A percentile compares a stretch with the other conserved stretches of the same genome.
Evolutionary conservation across 2,113 vertebrate genomes (phyloP).

Genomic region (Phrynocephalus versicolor): DNA sequence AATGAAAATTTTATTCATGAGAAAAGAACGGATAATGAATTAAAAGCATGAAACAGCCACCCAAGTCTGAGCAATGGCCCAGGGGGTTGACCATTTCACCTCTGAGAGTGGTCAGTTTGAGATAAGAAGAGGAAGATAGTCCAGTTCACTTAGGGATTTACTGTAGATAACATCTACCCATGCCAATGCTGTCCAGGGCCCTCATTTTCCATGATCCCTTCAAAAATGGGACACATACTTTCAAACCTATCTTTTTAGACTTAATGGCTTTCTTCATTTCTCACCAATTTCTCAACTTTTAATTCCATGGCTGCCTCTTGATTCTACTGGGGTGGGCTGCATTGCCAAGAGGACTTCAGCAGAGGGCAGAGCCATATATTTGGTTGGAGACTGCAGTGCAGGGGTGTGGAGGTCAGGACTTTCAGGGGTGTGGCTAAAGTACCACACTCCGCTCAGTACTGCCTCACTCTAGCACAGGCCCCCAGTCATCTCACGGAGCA

Average conservation of each 20-base stretch:
- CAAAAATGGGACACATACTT: not conserved
- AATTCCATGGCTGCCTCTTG: not conserved
- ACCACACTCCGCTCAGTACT: no score
- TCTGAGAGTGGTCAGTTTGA: not conserved
- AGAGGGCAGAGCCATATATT: no score
- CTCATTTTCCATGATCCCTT: not conserved
- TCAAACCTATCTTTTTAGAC: not conserved
- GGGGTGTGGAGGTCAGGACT: no score
- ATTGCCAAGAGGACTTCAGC: no score
- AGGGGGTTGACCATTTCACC: not conserved
- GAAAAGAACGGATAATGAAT: not conserved
- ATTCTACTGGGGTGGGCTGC: no score
- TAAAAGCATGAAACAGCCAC: not conserved
- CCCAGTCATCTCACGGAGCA: no score
- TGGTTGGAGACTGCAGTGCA: no score
- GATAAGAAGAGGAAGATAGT: not conserved
- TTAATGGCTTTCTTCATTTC: not conserved
- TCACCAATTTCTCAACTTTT: not conserved
- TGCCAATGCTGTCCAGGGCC: not conserved
- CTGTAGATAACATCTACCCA: not conserved
- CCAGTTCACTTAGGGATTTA: not conserved
- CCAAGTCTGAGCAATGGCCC: not conserved
- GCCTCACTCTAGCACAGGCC: no score
- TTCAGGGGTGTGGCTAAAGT: no score
- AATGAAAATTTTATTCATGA: slow-evolving; percentile 20